Evolutionary conservation across 2,113 vertebrate species (phyloP).

Genomic region (Erythrolamprus reginae): DNA sequence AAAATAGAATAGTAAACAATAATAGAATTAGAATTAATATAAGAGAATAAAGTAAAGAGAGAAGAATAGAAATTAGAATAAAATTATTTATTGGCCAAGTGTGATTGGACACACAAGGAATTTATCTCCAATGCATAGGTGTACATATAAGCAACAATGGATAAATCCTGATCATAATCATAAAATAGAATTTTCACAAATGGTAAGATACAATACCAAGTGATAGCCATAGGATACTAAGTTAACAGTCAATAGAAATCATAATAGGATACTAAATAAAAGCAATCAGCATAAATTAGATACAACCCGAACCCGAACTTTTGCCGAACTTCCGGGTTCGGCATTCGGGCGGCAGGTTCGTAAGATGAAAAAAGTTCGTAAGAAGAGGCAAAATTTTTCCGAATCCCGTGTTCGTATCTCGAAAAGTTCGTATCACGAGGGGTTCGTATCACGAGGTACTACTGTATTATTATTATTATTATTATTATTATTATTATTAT

Average conservation of each 20-base stretch:
- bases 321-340: too few relatives aligned
- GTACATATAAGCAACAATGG: neutral
- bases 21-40: neutral
- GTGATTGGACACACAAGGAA: neutral
- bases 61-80: too few relatives aligned
- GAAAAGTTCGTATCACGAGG: too few relatives aligned
- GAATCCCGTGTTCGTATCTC: too few relatives aligned
- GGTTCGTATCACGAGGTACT: too few relatives aligned
- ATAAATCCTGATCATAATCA: neutral
- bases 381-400: too few relatives aligned
- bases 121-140: neutral
- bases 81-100: neutral
- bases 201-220: neutral
- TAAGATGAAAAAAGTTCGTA: too few relatives aligned
- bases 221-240: neutral
- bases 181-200: neutral
- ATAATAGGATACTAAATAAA: neutral
- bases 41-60: too few relatives aligned
- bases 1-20: neutral
- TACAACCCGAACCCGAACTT: too few relatives aligned
- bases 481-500: too few relatives aligned
- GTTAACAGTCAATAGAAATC: neutral
- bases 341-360: too few relatives aligned
- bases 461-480: too few relatives aligned
- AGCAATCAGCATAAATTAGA: neutral